Percentiles rank a stretch among this genome's conserved stretches.
Conservation (phyloP, 2,797 vertebrate genomes). For the Pogoniulus pusillus region DNA sequence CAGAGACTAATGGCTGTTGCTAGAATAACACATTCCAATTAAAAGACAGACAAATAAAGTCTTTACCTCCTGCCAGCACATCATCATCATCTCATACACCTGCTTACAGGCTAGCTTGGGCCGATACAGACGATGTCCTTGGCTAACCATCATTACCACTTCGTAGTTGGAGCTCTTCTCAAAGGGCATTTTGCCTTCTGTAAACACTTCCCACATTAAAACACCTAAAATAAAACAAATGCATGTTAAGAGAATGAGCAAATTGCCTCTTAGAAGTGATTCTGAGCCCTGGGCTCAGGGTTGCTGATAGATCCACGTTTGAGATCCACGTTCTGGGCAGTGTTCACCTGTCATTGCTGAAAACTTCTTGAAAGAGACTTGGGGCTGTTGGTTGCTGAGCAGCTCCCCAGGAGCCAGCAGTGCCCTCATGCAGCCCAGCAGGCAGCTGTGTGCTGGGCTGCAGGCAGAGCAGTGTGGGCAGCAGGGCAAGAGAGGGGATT, state of each 20-base stretch:
- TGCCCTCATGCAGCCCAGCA: no score
- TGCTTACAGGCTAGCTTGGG: slow-evolving; percentile 83
- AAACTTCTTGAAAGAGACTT: not conserved
- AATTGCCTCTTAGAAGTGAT: not conserved
- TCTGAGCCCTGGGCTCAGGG: not conserved
- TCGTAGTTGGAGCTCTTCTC: slow-evolving; percentile 90
- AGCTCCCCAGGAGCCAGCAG: no score
- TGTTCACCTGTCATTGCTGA: not conserved
- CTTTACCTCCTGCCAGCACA: slow-evolving; percentile 89
- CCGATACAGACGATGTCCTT: slow-evolving; percentile 86
- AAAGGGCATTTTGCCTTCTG: slow-evolving; percentile 92
- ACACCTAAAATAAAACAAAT: slow-evolving; percentile 75
- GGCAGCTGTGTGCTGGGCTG: no score
- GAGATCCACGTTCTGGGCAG: not conserved
- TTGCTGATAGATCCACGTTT: not conserved
- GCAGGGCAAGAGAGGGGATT: no score
- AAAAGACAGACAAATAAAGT: not conserved
- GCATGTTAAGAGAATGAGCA: not conserved
- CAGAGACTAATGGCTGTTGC: not conserved
- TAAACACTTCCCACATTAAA: slow-evolving; percentile 96
- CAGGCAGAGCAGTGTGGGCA: no score
- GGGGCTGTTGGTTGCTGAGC: no score
- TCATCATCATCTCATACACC: slow-evolving; percentile 88
- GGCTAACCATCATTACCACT: slow-evolving; percentile 88
- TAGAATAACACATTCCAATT: not conserved